Evolutionary conservation across 2,113 vertebrate genomes (phyloP), one percentile per base, ranked within the genome.

Genomic region (Nerophis ophidion): DNA sequence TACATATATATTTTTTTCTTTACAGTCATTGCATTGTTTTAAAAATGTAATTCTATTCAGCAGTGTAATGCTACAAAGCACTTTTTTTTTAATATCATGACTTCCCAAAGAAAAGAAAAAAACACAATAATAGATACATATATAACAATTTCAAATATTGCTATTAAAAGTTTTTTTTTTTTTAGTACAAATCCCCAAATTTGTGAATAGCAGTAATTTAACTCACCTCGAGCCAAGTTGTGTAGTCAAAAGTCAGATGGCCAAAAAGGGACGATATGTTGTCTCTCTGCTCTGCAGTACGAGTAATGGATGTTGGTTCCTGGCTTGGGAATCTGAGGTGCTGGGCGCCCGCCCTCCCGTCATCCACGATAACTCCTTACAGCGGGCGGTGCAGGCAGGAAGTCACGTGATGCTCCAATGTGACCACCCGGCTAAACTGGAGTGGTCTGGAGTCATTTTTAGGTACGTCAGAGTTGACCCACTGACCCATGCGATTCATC

Each of bases 201-300:
- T 35, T 35, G 1, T 16, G 15, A 17, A 56, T 17, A 40, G 9
- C 5, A 56, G 17, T 5, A 56, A 10, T 7, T n/a, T 9, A 54
- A 54, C 13, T 5, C 26, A 81, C 85, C 81, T 67, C 35, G 19
- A 61, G 60, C 5, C 48, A 47, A 46, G 47, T 1, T 33, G 36
- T 34, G 14, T 8, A 5, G 16, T 70, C 54, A 26, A 62, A 56
- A 65, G 73, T 81, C 81, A 80, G 78, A 77, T 72, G 75, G 61
- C 51, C 60, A 54, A 60, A 38, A 65, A 13, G 54, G 40, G 58
- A 55, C 17, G 60, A 70, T 8, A 52, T n/a, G 8, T 60, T 0
- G 4, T 11, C 56, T 5, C 11, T 68, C 55, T 50, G 40, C 0
- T 13, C 51, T 65, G 50, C 34, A 10, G 36, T 14, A 12, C 65